Conservation (phyloP, 1,140 invertebrate genomes). For the Maniola jurtina region DNA sequence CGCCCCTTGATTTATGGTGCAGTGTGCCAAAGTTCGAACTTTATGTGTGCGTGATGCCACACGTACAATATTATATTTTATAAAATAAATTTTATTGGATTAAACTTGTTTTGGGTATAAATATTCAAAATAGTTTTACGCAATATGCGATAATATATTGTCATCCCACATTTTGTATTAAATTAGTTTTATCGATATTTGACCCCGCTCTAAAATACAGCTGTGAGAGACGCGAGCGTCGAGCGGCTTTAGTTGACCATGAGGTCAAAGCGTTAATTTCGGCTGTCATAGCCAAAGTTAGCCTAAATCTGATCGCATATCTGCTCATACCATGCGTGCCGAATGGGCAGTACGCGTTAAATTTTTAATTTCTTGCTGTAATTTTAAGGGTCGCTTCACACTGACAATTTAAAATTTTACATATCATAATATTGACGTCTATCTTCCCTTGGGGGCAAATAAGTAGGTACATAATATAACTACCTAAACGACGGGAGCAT, state of each 20-base stretch:
- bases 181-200: constrained; percentile 35
- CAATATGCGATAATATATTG: constrained; percentile 14
- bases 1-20: constrained; percentile 79
- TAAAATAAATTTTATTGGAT: constrained; percentile 31
- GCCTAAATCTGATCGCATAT: neutral
- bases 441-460: too few species aligned
- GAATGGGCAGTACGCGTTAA: neutral
- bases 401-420: too few species aligned
- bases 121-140: constrained; percentile 25
- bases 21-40: constrained; percentile 76
- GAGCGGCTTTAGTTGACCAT: constrained; percentile 38
- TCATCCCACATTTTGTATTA: constrained; percentile 10
- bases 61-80: constrained; percentile 43
- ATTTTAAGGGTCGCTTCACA: neutral
- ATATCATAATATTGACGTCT: too few species aligned
- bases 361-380: neutral
- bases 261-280: constrained; percentile 42
- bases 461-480: too few species aligned
- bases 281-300: constrained; percentile 46
- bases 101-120: constrained; percentile 26
- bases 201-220: constrained; percentile 44
- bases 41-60: constrained; percentile 69
- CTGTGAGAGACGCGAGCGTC: constrained; percentile 27
- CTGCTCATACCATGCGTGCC: neutral
- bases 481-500: too few species aligned